These are phyloP conservation scores for Prosapia bicincta DNA, from an alignment of 2,888 invertebrate genomes.

Conservation along the genomic window DNA sequence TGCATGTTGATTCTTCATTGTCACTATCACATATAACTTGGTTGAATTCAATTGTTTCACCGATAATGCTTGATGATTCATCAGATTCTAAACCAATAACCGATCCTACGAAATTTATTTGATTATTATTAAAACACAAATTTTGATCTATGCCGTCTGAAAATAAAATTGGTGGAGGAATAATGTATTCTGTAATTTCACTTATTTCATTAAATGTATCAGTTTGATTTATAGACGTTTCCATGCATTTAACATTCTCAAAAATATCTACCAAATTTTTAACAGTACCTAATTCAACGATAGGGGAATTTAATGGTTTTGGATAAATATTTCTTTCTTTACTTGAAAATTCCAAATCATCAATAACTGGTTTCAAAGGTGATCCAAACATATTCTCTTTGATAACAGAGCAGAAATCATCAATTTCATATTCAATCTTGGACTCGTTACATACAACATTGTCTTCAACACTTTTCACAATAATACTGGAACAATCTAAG, in stretches of 20 bases:
- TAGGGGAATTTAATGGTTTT: background rate
- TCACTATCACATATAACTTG: background rate
- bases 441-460: background rate
- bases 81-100: background rate
- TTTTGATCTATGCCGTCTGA: background rate
- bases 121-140: background rate
- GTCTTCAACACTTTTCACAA: background rate
- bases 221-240: background rate
- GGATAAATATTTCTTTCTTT: background rate
- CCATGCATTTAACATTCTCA: background rate
- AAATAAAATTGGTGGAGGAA: background rate
- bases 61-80: background rate
- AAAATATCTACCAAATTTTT: background rate
- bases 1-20: background rate
- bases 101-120: background rate
- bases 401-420: background rate
- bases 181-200: background rate
- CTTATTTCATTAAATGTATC: background rate
- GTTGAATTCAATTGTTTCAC: background rate
- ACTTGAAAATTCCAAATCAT: background rate
- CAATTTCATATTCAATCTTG: background rate
- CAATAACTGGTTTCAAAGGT: background rate
- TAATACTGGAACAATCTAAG: background rate
- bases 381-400: background rate
- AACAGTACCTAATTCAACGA: background rate